Evolutionary conservation across 2,888 invertebrate species (phyloP), one percentile per base, ranked within the genome.

Genomic region (Parapristionchus giblindavisi): DNA sequence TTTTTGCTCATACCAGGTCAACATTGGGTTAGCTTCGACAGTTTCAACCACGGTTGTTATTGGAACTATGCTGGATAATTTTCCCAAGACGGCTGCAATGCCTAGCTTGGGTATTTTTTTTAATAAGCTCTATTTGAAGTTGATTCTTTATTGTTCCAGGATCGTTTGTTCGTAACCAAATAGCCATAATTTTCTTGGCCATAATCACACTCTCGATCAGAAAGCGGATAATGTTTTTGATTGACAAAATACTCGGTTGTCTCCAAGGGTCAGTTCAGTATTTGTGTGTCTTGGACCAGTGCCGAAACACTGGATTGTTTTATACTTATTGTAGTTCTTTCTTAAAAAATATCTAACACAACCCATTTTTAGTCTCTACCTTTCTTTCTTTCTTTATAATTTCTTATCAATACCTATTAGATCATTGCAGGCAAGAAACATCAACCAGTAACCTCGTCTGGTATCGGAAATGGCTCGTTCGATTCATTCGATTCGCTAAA

Each of bases 111-210:
- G 63, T 63, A 17, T 43, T 38, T 1, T 1, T n/a, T 32, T 24
- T 1, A 60, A 21, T 14, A 56, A 4, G 5, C 29, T 32, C 58
- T 27, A n/a, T n/a, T 56, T 17, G 56, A 17, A 56, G 5, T 56
- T 29, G 2, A 27, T 56, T 3, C 3, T 3, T 29, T 56, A 27
- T 27, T 56, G 14, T 27, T 63, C 29, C 43, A 65, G 63, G 63
- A 6, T 65, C 63, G 3, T 65, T 65, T 36, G 63, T 65, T 29
- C 40, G 43, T 11, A 65, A 65, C 36, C 63, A 65, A 43, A 65
- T 65, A 21, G 27, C 43, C 4, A 65, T 65, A 0, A 65, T 65
- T 43, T 43, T 65, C 21, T 32, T 29, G 8, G 63, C 63, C 17
- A 65, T 65, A 24, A 29, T 65, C 5, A 65, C 43, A 8, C 17